Percentiles rank a stretch among this genome's conserved stretches.
phyloP scores from a whole-genome alignment of 1,140 invertebrate genomes.

The Procambarus virginalis region DNA sequence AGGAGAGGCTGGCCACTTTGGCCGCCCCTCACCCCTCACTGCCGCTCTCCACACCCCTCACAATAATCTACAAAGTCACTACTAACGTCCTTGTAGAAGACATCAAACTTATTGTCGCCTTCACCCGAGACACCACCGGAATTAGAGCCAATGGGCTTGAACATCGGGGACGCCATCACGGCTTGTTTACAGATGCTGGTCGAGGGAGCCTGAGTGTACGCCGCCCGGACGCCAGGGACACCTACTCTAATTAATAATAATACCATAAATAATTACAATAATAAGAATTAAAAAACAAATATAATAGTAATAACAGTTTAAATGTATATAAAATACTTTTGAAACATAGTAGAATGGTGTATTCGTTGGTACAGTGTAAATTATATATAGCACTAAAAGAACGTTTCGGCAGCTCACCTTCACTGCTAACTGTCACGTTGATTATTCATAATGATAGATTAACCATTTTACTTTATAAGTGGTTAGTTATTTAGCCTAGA shows the following conservation, averaged over 20 bases:
- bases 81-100: slow-evolving; percentile 50
- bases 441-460: no score
- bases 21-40: neutral
- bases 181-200: slow-evolving; percentile 40
- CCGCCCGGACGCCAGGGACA: neutral
- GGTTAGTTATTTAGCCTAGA: no score
- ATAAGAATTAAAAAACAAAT: neutral
- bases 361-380: no score
- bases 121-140: slow-evolving; percentile 23
- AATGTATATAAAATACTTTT: neutral
- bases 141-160: slow-evolving; percentile 34
- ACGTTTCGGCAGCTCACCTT: no score
- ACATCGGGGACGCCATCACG: slow-evolving; percentile 42
- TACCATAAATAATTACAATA: neutral
- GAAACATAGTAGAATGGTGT: neutral
- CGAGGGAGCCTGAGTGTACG: neutral
- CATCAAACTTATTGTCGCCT: slow-evolving; percentile 31
- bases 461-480: no score
- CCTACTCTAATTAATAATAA: no score
- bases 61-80: neutral
- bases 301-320: neutral
- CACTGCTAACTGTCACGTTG: no score
- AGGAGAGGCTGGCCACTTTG: no score
- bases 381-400: no score
- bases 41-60: neutral